phyloP scores from a whole-genome alignment of 2,113 vertebrate genomes.

The Origma solitaria region DNA sequence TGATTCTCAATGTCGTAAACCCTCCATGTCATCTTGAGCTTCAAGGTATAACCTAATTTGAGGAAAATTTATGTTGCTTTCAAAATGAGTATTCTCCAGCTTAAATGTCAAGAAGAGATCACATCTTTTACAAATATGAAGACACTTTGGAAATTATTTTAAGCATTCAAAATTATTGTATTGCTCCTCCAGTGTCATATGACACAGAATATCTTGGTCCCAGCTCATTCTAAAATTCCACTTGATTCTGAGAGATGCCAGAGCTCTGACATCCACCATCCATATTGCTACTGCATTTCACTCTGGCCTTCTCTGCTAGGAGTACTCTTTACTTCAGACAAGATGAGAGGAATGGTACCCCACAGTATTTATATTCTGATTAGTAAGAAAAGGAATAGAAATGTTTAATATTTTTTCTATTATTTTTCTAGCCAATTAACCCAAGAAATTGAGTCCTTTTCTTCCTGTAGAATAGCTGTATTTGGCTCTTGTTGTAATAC shows the following conservation, averaged over 20 bases:
- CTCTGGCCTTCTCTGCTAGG: not conserved
- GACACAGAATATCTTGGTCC: not conserved
- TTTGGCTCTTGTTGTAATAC: not conserved
- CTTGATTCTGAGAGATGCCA: not conserved
- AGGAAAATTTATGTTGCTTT: not conserved
- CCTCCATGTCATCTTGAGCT: not conserved
- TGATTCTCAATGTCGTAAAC: not conserved
- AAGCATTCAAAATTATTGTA: not conserved
- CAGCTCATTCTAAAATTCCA: not conserved
- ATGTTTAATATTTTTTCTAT: not conserved
- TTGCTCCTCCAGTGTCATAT: not conserved
- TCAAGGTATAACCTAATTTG: not conserved
- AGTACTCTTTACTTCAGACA: not conserved
- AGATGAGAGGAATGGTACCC: not conserved
- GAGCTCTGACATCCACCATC: fast-evolving
- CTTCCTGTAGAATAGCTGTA: not conserved
- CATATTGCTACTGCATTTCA: not conserved
- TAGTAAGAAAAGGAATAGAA: not conserved
- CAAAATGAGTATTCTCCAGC: not conserved
- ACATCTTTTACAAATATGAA: fast-evolving
- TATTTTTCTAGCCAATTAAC: not conserved
- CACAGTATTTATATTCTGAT: not conserved
- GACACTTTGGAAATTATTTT: not conserved
- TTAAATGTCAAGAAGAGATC: not conserved
- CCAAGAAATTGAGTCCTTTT: not conserved